A percentile compares a stretch with the other conserved stretches of the same genome.
These are phyloP conservation scores for Zonotrichia leucophrys DNA, from an alignment of 2,113 vertebrate genomes.

Conservation along the genomic window DNA sequence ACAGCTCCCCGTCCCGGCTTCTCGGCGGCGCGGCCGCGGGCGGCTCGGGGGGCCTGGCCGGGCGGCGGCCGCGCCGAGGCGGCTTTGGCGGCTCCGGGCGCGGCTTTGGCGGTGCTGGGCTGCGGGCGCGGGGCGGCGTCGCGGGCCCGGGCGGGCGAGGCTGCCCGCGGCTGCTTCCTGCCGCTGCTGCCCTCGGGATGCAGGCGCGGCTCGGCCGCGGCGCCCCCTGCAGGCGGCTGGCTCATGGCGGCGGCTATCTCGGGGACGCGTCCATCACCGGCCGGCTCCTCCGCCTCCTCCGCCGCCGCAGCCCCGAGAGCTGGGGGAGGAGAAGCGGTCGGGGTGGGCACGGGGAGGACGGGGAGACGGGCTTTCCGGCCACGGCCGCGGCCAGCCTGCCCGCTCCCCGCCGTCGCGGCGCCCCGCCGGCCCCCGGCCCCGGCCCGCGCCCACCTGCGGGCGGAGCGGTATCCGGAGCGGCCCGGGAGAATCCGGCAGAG, in stretches of 20 bases:
- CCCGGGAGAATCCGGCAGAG: neutral
- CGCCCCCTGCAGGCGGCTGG: conserved; percentile 26
- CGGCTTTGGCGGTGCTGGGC: neutral
- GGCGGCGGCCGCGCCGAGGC: too few relatives aligned
- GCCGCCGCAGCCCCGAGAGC: neutral
- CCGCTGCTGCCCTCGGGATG: conserved; percentile 82
- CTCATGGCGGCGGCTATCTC: conserved; percentile 60
- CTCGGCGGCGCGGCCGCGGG: too few relatives aligned
- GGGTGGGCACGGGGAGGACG: neutral
- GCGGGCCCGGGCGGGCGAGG: neutral
- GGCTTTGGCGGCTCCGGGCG: too few relatives aligned
- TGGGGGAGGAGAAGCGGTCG: neutral
- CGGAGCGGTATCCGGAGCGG: neutral
- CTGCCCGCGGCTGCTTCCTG: neutral
- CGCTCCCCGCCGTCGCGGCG: neutral
- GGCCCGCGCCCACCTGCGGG: neutral
- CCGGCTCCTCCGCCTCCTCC: neutral
- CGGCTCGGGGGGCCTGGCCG: too few relatives aligned
- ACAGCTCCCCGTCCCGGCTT: too few relatives aligned
- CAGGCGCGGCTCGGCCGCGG: conserved; percentile 79
- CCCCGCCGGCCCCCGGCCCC: too few relatives aligned
- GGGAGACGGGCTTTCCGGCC: too few relatives aligned
- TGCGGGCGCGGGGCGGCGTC: neutral
- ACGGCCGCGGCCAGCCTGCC: neutral
- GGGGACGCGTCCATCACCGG: neutral